phyloP scores from a whole-genome alignment of 2,888 invertebrate species.

The Napeogenes inachia region DNA sequence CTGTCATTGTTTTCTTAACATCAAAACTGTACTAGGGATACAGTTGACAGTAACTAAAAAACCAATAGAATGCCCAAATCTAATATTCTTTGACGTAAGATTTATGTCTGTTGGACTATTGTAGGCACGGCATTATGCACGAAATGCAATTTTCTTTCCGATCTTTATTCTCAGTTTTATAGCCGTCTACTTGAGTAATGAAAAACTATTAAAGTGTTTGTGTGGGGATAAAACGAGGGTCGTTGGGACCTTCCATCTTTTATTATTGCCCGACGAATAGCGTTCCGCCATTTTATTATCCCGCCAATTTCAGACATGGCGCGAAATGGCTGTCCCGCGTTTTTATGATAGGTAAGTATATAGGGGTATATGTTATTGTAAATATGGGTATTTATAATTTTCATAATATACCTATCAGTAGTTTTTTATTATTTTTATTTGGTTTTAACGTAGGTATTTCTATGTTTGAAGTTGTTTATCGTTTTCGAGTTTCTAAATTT shows the following conservation, averaged over 20 bases:
- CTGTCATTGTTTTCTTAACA: no score
- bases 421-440: neutral
- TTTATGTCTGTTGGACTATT: constrained; percentile 52
- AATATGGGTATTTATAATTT: neutral
- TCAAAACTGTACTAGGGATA: no score
- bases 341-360: constrained; percentile 24
- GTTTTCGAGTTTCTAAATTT: no score
- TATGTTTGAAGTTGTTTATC: no score
- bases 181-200: constrained; percentile 74
- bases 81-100: constrained; percentile 54
- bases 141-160: constrained; percentile 71
- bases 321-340: constrained; percentile 59
- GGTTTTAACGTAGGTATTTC: no score
- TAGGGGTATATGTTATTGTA: neutral
- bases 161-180: constrained; percentile 67
- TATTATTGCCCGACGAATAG: constrained; percentile 63
- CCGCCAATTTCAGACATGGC: constrained; percentile 61
- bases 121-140: constrained; percentile 64
- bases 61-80: constrained; percentile 40
- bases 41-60: no score
- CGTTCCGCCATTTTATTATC: constrained; percentile 58
- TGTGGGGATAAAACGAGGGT: constrained; percentile 67
- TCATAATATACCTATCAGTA: neutral
- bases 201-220: constrained; percentile 73
- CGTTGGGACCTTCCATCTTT: constrained; percentile 65